Percentiles rank a stretch among this genome's conserved stretches.
These are phyloP conservation scores for Ferdinandea cuprea DNA, from an alignment of 2,888 invertebrate genomes.

Conservation along the genomic window DNA sequence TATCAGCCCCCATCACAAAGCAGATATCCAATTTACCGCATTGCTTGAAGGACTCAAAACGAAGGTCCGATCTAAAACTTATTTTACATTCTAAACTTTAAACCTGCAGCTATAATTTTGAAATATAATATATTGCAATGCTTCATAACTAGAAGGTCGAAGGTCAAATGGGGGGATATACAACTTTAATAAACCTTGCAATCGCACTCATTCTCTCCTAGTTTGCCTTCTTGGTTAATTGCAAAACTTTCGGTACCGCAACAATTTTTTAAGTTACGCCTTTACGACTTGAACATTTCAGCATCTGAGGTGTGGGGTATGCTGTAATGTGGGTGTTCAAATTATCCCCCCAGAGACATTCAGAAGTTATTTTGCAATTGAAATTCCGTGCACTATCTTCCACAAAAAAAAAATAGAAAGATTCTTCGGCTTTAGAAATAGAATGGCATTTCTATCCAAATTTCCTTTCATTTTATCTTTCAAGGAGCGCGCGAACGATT, in stretches of 20 bases:
- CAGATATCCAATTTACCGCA: too few relatives aligned
- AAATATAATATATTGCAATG: too few relatives aligned
- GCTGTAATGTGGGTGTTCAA: conserved; percentile 32
- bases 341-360: conserved; percentile 71
- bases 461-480: conserved; percentile 68
- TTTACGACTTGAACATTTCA: conserved; percentile 58
- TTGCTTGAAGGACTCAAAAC: too few relatives aligned
- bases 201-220: conserved; percentile 14
- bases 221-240: conserved; percentile 58
- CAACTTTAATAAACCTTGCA: conserved; percentile 55
- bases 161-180: conserved; percentile 28
- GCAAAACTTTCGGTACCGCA: conserved; percentile 68
- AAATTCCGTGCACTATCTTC: conserved; percentile 72
- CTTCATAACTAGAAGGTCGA: too few relatives aligned
- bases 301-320: background rate
- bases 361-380: conserved; percentile 73
- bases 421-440: conserved; percentile 56
- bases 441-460: conserved; percentile 69
- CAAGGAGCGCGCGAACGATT: conserved; percentile 17
- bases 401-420: conserved; percentile 60
- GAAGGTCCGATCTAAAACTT: too few relatives aligned
- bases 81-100: too few relatives aligned
- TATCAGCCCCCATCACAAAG: too few relatives aligned
- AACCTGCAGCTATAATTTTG: too few relatives aligned
- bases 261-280: conserved; percentile 72